Evolutionary conservation across 2,797 vertebrate genomes (phyloP).

Genomic region (Hemibagrus guttatus): DNA sequence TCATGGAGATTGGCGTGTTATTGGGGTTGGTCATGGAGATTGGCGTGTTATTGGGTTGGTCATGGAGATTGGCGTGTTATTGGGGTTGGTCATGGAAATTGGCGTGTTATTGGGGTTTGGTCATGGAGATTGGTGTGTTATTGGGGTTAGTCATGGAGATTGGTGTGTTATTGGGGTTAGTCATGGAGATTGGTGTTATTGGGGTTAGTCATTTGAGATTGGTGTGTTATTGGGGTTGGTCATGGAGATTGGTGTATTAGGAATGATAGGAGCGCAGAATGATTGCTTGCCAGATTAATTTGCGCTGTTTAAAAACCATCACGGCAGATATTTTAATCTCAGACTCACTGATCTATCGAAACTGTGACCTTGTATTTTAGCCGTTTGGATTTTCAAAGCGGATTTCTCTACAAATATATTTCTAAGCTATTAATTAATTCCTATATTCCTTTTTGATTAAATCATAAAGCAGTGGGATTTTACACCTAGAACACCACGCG

Average conservation of each 20-base stretch:
- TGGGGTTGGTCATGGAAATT: neutral
- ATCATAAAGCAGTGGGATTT: slow-evolving; percentile 21
- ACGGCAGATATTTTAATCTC: neutral
- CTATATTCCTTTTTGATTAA: slow-evolving; percentile 11
- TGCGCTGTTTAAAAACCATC: neutral
- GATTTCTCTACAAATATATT: neutral
- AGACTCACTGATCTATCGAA: neutral
- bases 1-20: neutral
- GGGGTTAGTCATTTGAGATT: neutral
- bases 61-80: neutral
- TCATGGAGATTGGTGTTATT: neutral
- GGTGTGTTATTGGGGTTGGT: neutral
- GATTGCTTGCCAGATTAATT: neutral
- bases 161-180: neutral
- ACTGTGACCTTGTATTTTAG: neutral
- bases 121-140: neutral
- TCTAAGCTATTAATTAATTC: neutral
- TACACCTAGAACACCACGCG: neutral
- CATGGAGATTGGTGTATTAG: neutral
- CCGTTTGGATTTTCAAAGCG: neutral
- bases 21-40: too few relatives aligned
- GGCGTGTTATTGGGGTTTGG: neutral
- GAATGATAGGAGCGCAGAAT: neutral
- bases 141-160: neutral
- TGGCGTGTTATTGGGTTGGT: neutral